These are phyloP conservation scores for Umimayanthus kanabou DNA, from an alignment of 92 coral and sea anemone species.

Conservation along the genomic window DNA sequence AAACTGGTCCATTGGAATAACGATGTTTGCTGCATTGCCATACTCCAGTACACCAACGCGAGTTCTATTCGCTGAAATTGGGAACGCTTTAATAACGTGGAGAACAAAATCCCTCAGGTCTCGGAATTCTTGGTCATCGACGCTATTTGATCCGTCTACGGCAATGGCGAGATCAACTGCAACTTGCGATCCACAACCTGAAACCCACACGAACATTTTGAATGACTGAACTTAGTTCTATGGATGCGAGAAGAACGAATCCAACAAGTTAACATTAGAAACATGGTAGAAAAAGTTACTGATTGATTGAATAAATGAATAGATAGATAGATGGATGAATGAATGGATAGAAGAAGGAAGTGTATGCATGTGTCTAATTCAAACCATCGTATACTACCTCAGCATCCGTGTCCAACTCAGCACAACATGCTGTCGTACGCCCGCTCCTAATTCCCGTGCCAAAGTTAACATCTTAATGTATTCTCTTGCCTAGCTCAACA, in stretches of 20 bases:
- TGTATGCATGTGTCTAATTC: background rate
- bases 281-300: no score
- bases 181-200: slow-evolving; percentile 64
- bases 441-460: no score
- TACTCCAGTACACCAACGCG: slow-evolving; percentile 80
- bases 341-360: background rate
- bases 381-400: no score
- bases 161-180: slow-evolving; percentile 82
- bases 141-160: slow-evolving; percentile 86
- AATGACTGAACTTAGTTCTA: no score
- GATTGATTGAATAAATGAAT: background rate
- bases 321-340: no score
- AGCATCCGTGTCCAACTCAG: no score
- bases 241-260: no score
- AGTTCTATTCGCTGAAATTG: slow-evolving; percentile 60
- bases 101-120: slow-evolving; percentile 71
- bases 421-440: no score
- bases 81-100: slow-evolving; percentile 66
- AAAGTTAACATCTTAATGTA: no score
- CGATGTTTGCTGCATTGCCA: slow-evolving; percentile 57
- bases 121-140: slow-evolving; percentile 70
- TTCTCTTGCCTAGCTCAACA: background rate
- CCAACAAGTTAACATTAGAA: no score
- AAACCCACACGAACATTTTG: background rate
- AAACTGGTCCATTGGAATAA: slow-evolving; percentile 48